phyloP scores from a whole-genome alignment of 37 sponge, comb jelly and placozoan species.

The Aphrocallistes beatrix region DNA sequence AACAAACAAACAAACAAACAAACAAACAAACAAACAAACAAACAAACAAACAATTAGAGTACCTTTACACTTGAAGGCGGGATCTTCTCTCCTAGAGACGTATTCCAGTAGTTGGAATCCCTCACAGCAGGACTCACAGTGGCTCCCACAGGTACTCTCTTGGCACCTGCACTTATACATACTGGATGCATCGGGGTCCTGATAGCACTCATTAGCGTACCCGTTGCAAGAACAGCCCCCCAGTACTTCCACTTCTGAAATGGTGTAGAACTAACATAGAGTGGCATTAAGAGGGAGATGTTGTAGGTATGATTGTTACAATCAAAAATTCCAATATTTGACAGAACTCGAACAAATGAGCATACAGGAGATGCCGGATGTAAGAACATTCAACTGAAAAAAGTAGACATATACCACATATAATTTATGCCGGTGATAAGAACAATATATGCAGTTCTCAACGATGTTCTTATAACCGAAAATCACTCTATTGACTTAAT shows the following conservation, averaged over 20 bases:
- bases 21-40: too few species aligned
- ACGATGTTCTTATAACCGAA: too few species aligned
- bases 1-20: too few species aligned
- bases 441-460: too few species aligned
- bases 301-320: not conserved
- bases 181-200: not conserved
- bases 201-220: not conserved
- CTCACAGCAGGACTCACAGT: constrained; percentile 5
- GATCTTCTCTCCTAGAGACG: not conserved
- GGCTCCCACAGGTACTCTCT: not conserved
- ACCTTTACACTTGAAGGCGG: not conserved
- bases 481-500: too few species aligned
- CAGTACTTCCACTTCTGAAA: not conserved
- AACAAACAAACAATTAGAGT: too few species aligned
- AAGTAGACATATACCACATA: not conserved
- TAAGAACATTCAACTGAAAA: too few species aligned
- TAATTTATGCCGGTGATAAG: too few species aligned
- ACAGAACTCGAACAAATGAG: too few species aligned
- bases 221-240: constrained; percentile 9
- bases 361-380: too few species aligned
- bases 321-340: too few species aligned
- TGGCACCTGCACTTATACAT: not conserved
- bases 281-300: not conserved
- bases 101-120: not conserved
- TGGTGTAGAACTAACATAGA: not conserved